Percentiles rank a stretch among this genome's conserved stretches.
phyloP scores from a whole-genome alignment of 2,888 invertebrate genomes.

The Drosophila cracens region DNA sequence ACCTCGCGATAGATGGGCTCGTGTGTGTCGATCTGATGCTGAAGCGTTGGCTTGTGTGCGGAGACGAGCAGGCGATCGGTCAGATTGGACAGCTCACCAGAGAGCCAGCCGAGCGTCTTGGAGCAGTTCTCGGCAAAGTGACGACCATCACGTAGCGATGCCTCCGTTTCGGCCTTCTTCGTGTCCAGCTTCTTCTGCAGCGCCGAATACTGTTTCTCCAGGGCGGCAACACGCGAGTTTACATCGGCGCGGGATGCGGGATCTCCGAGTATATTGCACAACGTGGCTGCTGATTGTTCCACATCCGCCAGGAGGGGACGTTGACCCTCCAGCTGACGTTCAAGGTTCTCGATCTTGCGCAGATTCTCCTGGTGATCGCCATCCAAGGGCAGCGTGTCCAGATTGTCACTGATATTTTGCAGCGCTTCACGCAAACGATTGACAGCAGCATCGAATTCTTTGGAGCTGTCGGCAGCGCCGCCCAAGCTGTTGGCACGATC shows the following conservation, averaged over 20 bases:
- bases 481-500: conserved; percentile 95
- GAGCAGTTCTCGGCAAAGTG: conserved; percentile 96
- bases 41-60: conserved; percentile 92
- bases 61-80: conserved; percentile 93
- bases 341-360: conserved; percentile 93
- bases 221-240: conserved; percentile 92
- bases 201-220: conserved; percentile 95
- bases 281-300: conserved; percentile 94
- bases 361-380: conserved; percentile 95
- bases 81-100: conserved; percentile 91
- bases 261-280: conserved; percentile 95
- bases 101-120: conserved; percentile 95
- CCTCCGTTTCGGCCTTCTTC: conserved; percentile 95
- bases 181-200: conserved; percentile 95
- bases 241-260: conserved; percentile 96
- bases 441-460: conserved; percentile 96
- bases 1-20: conserved; percentile 96
- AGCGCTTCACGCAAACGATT: conserved; percentile 94
- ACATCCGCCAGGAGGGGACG: conserved; percentile 94
- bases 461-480: conserved; percentile 95
- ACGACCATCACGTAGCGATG: conserved; percentile 93
- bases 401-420: conserved; percentile 93
- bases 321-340: conserved; percentile 94
- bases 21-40: conserved; percentile 94
- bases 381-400: conserved; percentile 92